These are phyloP conservation scores for Cyanocitta stelleri DNA, from an alignment of 2,113 vertebrate species.

Conservation along the genomic window DNA sequence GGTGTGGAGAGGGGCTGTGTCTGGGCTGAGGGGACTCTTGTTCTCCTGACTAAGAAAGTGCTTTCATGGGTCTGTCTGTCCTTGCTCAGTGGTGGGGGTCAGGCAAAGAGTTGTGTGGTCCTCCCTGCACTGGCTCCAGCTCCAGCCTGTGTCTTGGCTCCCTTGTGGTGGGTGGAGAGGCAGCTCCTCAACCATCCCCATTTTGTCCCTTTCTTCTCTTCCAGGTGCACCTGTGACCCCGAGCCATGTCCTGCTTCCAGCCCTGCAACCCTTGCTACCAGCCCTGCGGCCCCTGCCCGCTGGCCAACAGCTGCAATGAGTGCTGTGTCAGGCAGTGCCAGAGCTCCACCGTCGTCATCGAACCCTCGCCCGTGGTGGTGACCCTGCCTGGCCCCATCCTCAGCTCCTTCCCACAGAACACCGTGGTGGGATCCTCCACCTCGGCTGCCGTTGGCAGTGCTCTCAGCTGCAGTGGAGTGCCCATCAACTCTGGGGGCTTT, in stretches of 20 bases:
- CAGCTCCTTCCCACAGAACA: not conserved
- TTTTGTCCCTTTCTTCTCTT: not conserved
- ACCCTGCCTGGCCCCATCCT: not conserved
- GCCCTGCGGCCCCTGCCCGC: not conserved
- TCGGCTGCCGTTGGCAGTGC: not conserved
- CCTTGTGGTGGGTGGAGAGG: not conserved
- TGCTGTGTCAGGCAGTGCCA: not conserved
- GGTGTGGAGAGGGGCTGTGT: not conserved
- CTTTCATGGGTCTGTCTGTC: not conserved
- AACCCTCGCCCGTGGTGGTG: rapidly evolving
- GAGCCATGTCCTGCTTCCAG: not conserved
- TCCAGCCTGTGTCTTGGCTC: not conserved
- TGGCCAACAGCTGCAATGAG: not conserved
- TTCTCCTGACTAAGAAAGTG: not conserved
- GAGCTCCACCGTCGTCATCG: rapidly evolving
- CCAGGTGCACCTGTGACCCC: not conserved
- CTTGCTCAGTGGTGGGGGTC: rapidly evolving
- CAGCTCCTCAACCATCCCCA: not conserved
- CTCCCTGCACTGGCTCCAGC: not conserved
- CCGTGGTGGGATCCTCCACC: not conserved
- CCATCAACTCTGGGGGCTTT: not conserved
- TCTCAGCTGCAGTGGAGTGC: not conserved
- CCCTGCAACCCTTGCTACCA: not conserved
- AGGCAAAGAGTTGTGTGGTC: rapidly evolving
- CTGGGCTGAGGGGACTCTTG: not conserved